phyloP scores from a whole-genome alignment of 2,797 vertebrate species.

The Masticophis lateralis region DNA sequence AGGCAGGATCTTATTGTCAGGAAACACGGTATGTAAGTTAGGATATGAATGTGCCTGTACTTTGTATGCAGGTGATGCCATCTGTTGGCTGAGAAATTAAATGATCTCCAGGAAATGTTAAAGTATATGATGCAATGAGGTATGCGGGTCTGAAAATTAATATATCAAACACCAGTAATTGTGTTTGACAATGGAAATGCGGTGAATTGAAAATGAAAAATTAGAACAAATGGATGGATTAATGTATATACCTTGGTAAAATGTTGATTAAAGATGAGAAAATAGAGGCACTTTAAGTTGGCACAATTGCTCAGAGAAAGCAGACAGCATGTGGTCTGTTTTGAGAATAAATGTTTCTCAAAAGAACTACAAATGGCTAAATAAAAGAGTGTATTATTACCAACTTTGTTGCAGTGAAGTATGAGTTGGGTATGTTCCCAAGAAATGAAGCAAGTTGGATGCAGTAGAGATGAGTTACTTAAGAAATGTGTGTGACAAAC shows the following conservation, averaged over 20 bases:
- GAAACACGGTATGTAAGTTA: neutral
- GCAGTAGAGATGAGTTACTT: neutral
- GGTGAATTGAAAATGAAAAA: neutral
- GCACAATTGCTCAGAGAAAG: neutral
- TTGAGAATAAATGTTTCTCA: neutral
- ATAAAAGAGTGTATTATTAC: neutral
- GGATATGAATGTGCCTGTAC: neutral
- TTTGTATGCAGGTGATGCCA: neutral
- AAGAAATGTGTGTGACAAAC: neutral
- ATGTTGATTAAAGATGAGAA: neutral
- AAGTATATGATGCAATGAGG: neutral
- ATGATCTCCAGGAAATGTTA: neutral
- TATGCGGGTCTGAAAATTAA: neutral
- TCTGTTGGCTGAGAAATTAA: neutral
- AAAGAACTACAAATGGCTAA: neutral
- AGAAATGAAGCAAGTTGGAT: neutral
- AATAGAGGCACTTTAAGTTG: neutral
- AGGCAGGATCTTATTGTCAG: too few species aligned
- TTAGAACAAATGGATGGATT: neutral
- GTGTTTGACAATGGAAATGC: neutral
- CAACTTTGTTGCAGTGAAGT: neutral
- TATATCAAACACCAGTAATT: neutral
- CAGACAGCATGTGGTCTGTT: neutral
- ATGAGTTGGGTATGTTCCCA: neutral
- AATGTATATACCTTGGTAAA: neutral